phyloP scores from a whole-genome alignment of 2,888 invertebrate genomes.

The Plagodis dolabraria region DNA sequence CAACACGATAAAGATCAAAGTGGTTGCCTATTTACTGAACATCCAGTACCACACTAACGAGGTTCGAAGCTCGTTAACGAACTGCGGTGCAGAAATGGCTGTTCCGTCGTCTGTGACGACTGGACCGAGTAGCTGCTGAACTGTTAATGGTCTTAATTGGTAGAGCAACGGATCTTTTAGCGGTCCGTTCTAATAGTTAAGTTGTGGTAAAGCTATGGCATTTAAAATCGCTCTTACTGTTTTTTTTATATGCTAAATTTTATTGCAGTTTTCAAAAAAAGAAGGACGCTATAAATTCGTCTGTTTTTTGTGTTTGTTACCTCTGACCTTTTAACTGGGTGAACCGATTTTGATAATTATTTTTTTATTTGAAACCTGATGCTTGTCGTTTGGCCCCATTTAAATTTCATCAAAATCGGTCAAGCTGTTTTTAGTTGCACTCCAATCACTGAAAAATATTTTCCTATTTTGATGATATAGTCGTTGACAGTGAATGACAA shows the following conservation, averaged over 20 bases:
- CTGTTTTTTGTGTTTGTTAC: too few species aligned
- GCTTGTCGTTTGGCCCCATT: too few species aligned
- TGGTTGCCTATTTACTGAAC: conserved; percentile 1
- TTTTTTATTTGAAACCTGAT: too few species aligned
- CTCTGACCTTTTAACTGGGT: too few species aligned
- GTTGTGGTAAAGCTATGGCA: background rate
- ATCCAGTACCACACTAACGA: conserved; percentile 45
- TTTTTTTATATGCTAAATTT: background rate
- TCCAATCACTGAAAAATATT: too few species aligned
- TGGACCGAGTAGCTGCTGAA: conserved; percentile 37
- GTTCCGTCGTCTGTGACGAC: conserved; percentile 41
- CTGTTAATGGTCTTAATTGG: conserved; percentile 37
- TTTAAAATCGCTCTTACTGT: background rate
- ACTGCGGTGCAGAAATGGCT: conserved; percentile 37
- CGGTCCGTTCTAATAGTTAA: background rate
- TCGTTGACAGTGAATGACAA: too few species aligned
- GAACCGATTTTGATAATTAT: too few species aligned
- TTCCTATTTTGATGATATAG: too few species aligned
- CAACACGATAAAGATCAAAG: conserved; percentile 13
- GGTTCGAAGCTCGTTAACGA: conserved; percentile 45
- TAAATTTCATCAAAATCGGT: too few species aligned
- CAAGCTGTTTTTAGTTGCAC: too few species aligned
- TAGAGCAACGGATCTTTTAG: conserved; percentile 13
- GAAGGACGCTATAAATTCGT: too few species aligned
- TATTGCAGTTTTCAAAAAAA: background rate